Evolutionary conservation across 2,888 invertebrate genomes (phyloP), one percentile per base, ranked within the genome.

Genomic region (Dusona sp.): DNA sequence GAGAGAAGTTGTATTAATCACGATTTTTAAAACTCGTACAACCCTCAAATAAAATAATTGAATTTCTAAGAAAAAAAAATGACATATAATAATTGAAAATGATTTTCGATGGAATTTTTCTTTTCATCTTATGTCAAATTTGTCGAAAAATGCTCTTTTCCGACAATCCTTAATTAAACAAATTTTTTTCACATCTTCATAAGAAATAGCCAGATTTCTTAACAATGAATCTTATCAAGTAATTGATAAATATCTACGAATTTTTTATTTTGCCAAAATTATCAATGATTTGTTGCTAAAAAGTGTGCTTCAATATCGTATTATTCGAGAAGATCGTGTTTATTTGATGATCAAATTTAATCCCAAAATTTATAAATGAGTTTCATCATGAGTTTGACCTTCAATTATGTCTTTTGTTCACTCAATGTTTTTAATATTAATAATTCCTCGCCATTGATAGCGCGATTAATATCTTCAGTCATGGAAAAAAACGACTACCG

Each of bases 401-500:
- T 64, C 2, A 38, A 67, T 36, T 36, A n/a, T 67, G 38, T 36
- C 3, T 13, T n/a, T 33, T 64, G 19, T 67, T n/a, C 61, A 16
- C 16, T 29, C 16, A 29, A 16, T 29, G 29, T 29, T 61, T 13
- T 16, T 16, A 65, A 65, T 72, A 48, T 11, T n/a, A 33, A 19
- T 48, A 73, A 85, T 80, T 45, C n/a, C 42, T n/a, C 48, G 61
- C 67, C 74, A 70, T 29, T 61, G 29, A 61, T 29, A 2, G 16
- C 16, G 29, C 29, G 13, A 16, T 29, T 61, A 13, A 61, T 29
- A 61, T 29, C 1, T 78, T 78, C 72, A 42, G 57, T 78, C 48
- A 73, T 85, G 67, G 81, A 85, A 82, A 73, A 48, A 78, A 78
- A 73, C 22, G 81, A 85, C 22, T 25, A 16, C 74, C 81, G 38